Percentiles rank a stretch among this genome's conserved stretches.
Conservation (phyloP, 1,140 invertebrate species). For the Trichonephila clavipes region DNA sequence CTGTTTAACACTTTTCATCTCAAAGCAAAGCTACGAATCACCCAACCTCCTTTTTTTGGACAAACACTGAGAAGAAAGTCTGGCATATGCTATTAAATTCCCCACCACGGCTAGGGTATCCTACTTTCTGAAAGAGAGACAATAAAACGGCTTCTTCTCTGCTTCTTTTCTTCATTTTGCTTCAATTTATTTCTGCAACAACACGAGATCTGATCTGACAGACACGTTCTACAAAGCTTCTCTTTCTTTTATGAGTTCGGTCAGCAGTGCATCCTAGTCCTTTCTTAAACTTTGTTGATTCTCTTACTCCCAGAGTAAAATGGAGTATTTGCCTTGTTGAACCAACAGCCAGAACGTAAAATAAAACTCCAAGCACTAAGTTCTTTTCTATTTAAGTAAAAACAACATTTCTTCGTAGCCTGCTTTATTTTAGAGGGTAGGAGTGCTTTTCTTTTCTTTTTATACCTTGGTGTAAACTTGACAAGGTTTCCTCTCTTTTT, state of each 20-base stretch:
- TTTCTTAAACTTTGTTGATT: constrained; percentile 56
- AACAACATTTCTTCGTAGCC: constrained; percentile 53
- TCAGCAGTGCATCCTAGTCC: constrained; percentile 29
- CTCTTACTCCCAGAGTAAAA: constrained; percentile 10
- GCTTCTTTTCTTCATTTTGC: constrained; percentile 39
- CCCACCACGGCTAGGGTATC: neutral
- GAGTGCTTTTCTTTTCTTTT: constrained; percentile 2
- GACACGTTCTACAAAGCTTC: constrained; percentile 41
- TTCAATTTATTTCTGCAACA: constrained; percentile 62
- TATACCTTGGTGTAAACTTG: constrained; percentile 59
- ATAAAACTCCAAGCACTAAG: constrained; percentile 60
- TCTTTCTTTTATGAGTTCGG: constrained; percentile 53
- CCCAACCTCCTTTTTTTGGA: neutral
- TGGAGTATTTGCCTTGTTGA: constrained; percentile 51
- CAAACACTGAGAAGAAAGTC: neutral
- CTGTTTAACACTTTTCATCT: neutral
- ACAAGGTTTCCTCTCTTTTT: constrained; percentile 27
- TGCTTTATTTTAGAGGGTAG: constrained; percentile 53
- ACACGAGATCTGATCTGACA: constrained; percentile 61
- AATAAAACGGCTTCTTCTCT: neutral
- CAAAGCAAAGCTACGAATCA: neutral
- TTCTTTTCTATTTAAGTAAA: constrained; percentile 65
- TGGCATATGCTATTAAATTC: constrained; percentile 35
- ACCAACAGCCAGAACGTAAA: constrained; percentile 61
- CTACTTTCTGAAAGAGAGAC: constrained; percentile 13